Base-by-base conservation (phyloP, 2,888 invertebrate genomes). In the Hemaris fuciformis region DNA sequence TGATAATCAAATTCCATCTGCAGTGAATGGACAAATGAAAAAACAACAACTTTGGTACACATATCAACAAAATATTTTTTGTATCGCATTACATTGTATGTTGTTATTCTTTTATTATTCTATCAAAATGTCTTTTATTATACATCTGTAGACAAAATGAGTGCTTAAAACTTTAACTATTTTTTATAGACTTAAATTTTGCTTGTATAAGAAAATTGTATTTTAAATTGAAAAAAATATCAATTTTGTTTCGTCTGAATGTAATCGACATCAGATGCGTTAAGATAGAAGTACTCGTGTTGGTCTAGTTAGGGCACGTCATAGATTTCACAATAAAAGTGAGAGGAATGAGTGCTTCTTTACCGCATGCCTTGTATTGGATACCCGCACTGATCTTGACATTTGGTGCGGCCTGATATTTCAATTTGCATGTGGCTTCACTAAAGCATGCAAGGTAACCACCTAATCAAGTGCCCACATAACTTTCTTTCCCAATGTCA, bases 351-450 rank as follows among this genome's bases (percentile, higher is more conserved):
- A 64, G 65, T 67, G 69, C 75, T 77, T 80, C 78, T 75, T 76
- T 74, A 70, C 70, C 70, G 41, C 53, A 53, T 53, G 72, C 66
- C 72, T 31, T 73, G 72, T 74, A 71, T 73, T 68, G 71, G 68
- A 67, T 66, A 75, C 68, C 69, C 74, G 73, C 72, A 74, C 73
- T 87, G 86, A 84, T 85, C 88, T 87, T 88, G 89, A 89, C 89
- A 88, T 89, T 88, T 84, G 67, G 72, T 71, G 65, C 66, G 66
- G 69, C 67, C 68, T 73, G 76, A 76, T 79, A 78, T 82, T 84
- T 75, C 66, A 75, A 80, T 80, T 74, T 71, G 69, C 71, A 73
- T 75, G 62, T 60, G 45, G 61, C 66, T 66, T 60, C 61, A 46
- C 63, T 67, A 62, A 18, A 62, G 60, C 69, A 69, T 60, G 69